Percentiles rank a stretch among this genome's conserved stretches.
Conservation (phyloP, 2,797 vertebrate species). For the Alcedo quadribrachys region DNA sequence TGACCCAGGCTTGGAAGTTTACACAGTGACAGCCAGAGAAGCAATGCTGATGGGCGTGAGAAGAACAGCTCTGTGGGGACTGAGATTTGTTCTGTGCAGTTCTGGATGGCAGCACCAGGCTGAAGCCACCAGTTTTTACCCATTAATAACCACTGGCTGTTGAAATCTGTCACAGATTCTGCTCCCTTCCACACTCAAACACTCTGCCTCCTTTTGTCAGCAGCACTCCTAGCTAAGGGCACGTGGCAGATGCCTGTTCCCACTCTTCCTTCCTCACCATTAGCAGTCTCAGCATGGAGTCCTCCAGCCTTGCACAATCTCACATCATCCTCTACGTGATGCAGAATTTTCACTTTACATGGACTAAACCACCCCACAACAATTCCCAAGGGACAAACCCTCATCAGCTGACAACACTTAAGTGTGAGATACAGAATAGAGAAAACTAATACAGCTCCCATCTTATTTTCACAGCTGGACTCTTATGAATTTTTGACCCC, state of each 20-base stretch:
- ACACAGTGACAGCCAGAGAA: neutral
- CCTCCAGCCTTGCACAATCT: constrained; percentile 51
- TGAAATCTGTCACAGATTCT: constrained; percentile 47
- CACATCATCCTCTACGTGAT: constrained; percentile 45
- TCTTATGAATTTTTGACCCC: constrained; percentile 47
- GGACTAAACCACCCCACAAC: constrained; percentile 29
- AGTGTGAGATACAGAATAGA: constrained; percentile 35
- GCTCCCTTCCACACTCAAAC: constrained; percentile 16
- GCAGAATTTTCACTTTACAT: constrained; percentile 58
- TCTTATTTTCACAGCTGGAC: constrained; percentile 46
- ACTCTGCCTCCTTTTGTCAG: constrained; percentile 27
- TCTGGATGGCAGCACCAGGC: neutral
- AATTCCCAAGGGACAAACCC: constrained; percentile 55
- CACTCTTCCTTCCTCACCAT: constrained; percentile 50
- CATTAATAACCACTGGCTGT: constrained; percentile 30
- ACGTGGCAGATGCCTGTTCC: constrained; percentile 60
- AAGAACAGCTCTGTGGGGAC: neutral
- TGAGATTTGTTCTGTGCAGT: neutral
- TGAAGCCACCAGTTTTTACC: constrained; percentile 12
- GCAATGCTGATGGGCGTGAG: neutral
- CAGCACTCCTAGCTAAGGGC: constrained; percentile 54
- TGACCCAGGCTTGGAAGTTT: neutral
- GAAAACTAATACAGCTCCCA: constrained; percentile 51
- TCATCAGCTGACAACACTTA: constrained; percentile 64
- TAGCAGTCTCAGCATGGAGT: constrained; percentile 61